Evolutionary conservation across 2,113 vertebrate genomes (phyloP).

Genomic region (Tenebrosternarchus preto): DNA sequence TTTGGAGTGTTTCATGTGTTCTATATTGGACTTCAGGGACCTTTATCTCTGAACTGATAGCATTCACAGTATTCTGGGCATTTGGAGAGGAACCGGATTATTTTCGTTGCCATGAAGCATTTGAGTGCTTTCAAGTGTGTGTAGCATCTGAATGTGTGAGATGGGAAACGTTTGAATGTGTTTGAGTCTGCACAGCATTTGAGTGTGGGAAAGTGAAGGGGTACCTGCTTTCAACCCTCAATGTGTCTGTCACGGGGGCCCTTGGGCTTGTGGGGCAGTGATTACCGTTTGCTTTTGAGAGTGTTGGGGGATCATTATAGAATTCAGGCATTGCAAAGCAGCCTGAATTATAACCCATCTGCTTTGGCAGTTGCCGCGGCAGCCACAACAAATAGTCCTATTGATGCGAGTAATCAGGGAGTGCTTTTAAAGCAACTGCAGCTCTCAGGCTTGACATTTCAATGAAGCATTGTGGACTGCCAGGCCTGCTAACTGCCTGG

Average conservation of each 20-base stretch:
- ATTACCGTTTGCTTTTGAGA: conserved; percentile 42
- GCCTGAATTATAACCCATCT: conserved; percentile 55
- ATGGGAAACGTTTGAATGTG: conserved; percentile 13
- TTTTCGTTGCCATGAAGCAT: neutral
- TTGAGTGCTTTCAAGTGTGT: neutral
- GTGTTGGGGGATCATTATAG: conserved; percentile 51
- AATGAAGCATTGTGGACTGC: conserved; percentile 47
- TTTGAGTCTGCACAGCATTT: neutral
- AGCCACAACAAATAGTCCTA: conserved; percentile 56
- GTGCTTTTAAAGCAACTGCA: conserved; percentile 50
- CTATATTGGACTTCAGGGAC: neutral
- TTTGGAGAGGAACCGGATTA: neutral
- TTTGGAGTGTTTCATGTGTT: neutral
- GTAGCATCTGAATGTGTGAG: neutral
- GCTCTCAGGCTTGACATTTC: conserved; percentile 53
- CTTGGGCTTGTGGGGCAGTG: conserved; percentile 44
- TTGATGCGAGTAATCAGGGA: conserved; percentile 55
- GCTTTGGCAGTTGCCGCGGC: conserved; percentile 49
- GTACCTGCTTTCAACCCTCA: conserved; percentile 18
- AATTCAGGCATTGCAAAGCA: conserved; percentile 51
- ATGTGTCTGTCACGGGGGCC: conserved; percentile 32
- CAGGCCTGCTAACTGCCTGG: conserved; percentile 45
- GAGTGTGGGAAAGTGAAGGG: neutral
- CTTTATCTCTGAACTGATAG: neutral
- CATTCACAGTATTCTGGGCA: neutral